A percentile compares a stretch with the other conserved stretches of the same genome.
Conservation (phyloP, 1,140 invertebrate species). For the Arion vulgaris region DNA sequence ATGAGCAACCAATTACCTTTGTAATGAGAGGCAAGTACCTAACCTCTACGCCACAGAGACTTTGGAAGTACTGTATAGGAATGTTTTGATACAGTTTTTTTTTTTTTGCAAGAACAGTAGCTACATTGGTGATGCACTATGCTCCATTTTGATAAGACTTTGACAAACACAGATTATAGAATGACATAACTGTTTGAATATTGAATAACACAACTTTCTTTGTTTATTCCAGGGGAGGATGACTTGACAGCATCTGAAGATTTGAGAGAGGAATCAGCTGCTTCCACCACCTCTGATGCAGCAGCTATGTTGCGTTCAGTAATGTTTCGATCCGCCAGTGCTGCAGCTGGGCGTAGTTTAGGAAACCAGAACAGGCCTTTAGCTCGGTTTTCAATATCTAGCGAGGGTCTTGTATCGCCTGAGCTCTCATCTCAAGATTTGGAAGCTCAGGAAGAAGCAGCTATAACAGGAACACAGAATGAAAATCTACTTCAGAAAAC, state of each 20-base stretch:
- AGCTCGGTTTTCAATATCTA: constrained; percentile 17
- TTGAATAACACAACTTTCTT: background rate
- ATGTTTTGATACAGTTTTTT: too few relatives aligned
- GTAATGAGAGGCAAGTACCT: too few relatives aligned
- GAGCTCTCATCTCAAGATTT: constrained; percentile 19
- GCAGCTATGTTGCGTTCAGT: background rate
- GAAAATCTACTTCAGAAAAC: too few relatives aligned
- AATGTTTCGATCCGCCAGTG: constrained; percentile 2
- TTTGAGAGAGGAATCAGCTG: constrained; percentile 28
- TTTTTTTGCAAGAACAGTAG: too few relatives aligned
- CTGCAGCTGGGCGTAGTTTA: background rate
- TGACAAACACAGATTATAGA: too few relatives aligned
- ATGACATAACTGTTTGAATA: too few relatives aligned
- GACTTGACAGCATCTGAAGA: constrained; percentile 15
- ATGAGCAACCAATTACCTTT: too few relatives aligned
- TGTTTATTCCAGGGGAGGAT: background rate
- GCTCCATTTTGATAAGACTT: too few relatives aligned
- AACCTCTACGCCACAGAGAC: too few relatives aligned
- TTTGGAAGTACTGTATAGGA: too few relatives aligned
- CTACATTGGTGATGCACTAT: too few relatives aligned
- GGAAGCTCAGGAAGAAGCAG: background rate
- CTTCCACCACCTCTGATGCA: background rate
- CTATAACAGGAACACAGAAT: background rate
- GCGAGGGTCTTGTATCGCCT: constrained; percentile 29
- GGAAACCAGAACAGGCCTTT: background rate